phyloP scores from a whole-genome alignment of 1,140 invertebrate species.

The Euwallacea fornicatus region DNA sequence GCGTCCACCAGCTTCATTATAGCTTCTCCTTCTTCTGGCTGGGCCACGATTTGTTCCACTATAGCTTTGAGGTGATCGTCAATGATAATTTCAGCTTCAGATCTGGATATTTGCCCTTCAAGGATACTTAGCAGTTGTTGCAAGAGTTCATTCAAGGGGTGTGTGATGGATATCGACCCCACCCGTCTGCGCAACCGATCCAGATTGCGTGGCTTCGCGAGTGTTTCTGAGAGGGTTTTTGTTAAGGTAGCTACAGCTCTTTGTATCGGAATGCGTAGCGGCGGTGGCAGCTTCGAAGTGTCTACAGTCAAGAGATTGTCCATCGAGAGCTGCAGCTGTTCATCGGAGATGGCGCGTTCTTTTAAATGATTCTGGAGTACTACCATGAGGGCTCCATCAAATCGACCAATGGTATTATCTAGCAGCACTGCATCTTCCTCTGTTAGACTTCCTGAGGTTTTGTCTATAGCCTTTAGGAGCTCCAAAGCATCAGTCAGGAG shows the following conservation, averaged over 20 bases:
- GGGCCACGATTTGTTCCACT: background rate
- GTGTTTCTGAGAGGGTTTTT: constrained; percentile 23
- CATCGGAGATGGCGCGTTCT: background rate
- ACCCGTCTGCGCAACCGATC: background rate
- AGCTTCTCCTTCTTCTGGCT: background rate
- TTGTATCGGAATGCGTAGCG: constrained; percentile 24
- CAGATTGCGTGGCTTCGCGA: background rate
- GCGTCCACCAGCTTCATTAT: background rate
- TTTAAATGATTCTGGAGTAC: constrained; percentile 22
- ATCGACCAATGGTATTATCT: constrained; percentile 12
- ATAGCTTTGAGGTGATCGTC: background rate
- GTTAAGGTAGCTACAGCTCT: constrained; percentile 23
- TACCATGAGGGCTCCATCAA: constrained; percentile 24
- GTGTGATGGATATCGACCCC: background rate
- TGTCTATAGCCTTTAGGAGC: constrained; percentile 26
- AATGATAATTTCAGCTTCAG: background rate
- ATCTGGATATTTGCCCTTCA: background rate
- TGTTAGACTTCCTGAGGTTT: background rate
- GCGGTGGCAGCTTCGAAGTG: constrained; percentile 10
- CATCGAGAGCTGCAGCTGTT: constrained; percentile 12
- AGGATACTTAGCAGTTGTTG: background rate
- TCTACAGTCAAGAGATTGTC: background rate
- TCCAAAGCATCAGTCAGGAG: constrained; percentile 27
- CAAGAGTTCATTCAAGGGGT: background rate
- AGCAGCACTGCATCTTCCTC: constrained; percentile 16